Percentiles rank a stretch among this genome's conserved stretches.
Conservation (phyloP, 1,140 invertebrate genomes). For the Drosophila trapezifrons region DNA sequence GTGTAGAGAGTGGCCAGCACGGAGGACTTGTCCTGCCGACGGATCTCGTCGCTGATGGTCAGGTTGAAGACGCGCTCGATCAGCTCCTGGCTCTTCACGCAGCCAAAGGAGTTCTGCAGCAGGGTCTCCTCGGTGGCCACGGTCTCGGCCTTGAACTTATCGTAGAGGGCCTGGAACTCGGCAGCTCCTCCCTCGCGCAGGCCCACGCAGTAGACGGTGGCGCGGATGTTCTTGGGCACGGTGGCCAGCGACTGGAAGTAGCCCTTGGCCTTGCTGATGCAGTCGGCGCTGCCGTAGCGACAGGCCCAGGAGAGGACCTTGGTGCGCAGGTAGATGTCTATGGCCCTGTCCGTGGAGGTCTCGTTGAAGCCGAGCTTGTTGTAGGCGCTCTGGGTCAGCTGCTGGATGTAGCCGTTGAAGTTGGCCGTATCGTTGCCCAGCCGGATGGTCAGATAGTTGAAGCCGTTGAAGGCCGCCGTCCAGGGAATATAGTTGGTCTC, state of each 20-base stretch:
- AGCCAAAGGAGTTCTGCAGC: conserved; percentile 86
- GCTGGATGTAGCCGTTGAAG: conserved; percentile 66
- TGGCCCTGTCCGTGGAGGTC: conserved; percentile 41
- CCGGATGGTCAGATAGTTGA: conserved; percentile 79
- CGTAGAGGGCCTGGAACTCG: conserved; percentile 86
- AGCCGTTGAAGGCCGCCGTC: conserved; percentile 86
- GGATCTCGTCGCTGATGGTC: conserved; percentile 76
- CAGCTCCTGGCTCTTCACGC: conserved; percentile 85
- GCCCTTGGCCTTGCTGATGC: conserved; percentile 77
- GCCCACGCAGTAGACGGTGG: conserved; percentile 86
- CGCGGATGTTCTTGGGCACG: conserved; percentile 85
- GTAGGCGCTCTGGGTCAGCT: conserved; percentile 66
- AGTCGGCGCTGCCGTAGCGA: conserved; percentile 84
- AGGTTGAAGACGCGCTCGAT: conserved; percentile 74
- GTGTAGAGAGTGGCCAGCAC: conserved; percentile 84
- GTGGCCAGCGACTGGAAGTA: conserved; percentile 64
- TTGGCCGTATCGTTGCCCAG: conserved; percentile 62
- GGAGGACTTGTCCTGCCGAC: conserved; percentile 81
- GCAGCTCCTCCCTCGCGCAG: conserved; percentile 84
- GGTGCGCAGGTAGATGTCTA: conserved; percentile 82
- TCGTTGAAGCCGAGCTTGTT: conserved; percentile 69
- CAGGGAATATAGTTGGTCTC: conserved; percentile 89
- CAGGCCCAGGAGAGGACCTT: conserved; percentile 85
- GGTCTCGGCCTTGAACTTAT: conserved; percentile 84
- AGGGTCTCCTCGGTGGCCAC: conserved; percentile 86